Percentiles rank a stretch among this genome's conserved stretches.
phyloP scores from a whole-genome alignment of 2,888 invertebrate species.

The Onthophagus sagittarius region DNA sequence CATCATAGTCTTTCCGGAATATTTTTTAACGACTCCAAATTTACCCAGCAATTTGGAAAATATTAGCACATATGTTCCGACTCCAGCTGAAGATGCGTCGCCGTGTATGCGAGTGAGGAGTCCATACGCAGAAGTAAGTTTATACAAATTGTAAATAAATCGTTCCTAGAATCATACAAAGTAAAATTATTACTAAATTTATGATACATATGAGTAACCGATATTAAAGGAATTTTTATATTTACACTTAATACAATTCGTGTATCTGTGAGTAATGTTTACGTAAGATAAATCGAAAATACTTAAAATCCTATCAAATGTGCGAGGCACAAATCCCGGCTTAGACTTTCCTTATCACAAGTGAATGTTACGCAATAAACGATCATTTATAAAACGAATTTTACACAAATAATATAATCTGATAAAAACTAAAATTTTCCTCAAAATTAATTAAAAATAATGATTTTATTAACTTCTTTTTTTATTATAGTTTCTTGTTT shows the following conservation, averaged over 20 bases:
- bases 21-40: slow-evolving; percentile 33
- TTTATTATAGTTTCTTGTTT: slow-evolving; percentile 16
- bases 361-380: neutral
- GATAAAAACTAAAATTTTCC: neutral
- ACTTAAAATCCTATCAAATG: neutral
- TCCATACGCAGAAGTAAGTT: slow-evolving; percentile 14
- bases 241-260: neutral
- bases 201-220: neutral
- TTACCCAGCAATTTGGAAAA: slow-evolving; percentile 21
- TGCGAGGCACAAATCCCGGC: neutral
- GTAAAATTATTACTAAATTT: neutral
- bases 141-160: neutral
- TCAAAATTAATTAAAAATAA: neutral
- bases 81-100: slow-evolving; percentile 13
- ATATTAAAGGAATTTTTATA: neutral
- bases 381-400: neutral
- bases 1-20: slow-evolving; percentile 77
- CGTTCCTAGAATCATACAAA: too few relatives aligned
- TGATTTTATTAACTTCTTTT: neutral
- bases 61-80: slow-evolving; percentile 25
- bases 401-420: too few relatives aligned
- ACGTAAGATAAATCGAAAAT: neutral
- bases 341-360: neutral
- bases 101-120: slow-evolving; percentile 24
- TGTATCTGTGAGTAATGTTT: neutral